Evolutionary conservation across 1,140 invertebrate species (phyloP).

Genomic region (Nilaparvata lugens): DNA sequence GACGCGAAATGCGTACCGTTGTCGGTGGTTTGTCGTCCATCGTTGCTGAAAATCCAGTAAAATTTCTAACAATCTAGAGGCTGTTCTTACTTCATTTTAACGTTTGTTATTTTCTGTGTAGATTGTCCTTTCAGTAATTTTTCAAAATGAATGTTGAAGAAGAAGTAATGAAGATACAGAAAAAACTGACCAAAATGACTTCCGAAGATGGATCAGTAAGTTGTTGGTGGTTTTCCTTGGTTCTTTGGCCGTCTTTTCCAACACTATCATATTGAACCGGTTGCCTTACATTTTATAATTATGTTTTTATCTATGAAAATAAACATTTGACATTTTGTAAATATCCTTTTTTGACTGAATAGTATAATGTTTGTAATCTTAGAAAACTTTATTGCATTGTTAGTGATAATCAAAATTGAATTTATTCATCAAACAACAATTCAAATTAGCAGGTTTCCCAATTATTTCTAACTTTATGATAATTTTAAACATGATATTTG

Average conservation of each 20-base stretch:
- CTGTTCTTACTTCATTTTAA: neutral
- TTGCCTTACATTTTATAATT: neutral
- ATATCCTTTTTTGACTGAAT: no score
- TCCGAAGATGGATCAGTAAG: conserved; percentile 74
- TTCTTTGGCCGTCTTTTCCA: neutral
- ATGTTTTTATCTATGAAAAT: neutral
- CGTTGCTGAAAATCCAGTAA: no score
- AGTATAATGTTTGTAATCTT: no score
- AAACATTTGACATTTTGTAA: no score
- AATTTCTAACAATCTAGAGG: no score
- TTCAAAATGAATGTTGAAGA: conserved; percentile 75
- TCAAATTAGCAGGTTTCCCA: no score
- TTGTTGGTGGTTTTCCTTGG: conserved; percentile 31
- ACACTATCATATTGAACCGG: neutral
- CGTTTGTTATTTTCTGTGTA: neutral
- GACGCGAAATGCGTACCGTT: conserved; percentile 1
- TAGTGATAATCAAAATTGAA: no score
- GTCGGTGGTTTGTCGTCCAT: neutral
- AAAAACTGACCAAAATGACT: conserved; percentile 91
- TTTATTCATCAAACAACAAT: no score
- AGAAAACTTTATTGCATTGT: no score
- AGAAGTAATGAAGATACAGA: conserved; percentile 87
- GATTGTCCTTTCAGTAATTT: neutral
- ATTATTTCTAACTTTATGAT: no score
- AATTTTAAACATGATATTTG: no score